phyloP scores from a whole-genome alignment of 64 coral and sea anemone genomes.

The Anthopleura sola region DNA sequence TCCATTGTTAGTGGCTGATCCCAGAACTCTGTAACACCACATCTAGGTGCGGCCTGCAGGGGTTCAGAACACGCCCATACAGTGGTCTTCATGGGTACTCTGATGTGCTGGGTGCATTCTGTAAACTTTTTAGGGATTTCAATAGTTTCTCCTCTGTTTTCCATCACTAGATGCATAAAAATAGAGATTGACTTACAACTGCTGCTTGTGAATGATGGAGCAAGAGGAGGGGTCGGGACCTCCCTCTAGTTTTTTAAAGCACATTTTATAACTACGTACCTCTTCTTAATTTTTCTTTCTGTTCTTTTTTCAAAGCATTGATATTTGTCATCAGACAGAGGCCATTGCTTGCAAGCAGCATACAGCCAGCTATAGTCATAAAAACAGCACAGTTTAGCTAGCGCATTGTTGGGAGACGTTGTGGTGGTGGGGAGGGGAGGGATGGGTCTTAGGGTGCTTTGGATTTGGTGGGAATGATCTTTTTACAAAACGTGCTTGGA shows the following conservation, averaged over 20 bases:
- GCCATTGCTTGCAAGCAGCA: constrained; percentile 62
- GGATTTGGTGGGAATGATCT: too few species aligned
- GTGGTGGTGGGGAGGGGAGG: background rate
- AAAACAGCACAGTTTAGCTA: background rate
- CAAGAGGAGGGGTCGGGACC: background rate
- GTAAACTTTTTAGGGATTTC: constrained; percentile 31
- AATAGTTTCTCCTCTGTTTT: constrained; percentile 23
- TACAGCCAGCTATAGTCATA: constrained; percentile 62
- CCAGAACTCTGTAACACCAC: background rate
- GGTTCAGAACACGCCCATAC: constrained; percentile 50
- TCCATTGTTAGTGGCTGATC: background rate
- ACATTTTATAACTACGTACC: constrained; percentile 6
- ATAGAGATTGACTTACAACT: too few species aligned
- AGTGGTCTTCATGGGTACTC: constrained; percentile 34
- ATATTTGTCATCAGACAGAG: constrained; percentile 69
- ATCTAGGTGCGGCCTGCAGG: background rate
- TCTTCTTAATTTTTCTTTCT: constrained; percentile 69
- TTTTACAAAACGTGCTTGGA: too few species aligned
- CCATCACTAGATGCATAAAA: constrained; percentile 17
- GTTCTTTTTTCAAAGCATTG: constrained; percentile 65
- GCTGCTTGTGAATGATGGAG: too few species aligned
- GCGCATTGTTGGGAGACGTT: background rate
- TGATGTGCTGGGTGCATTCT: constrained; percentile 25
- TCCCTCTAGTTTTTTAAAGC: background rate
- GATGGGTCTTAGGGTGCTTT: too few species aligned